A percentile compares a stretch with the other conserved stretches of the same genome.
phyloP scores from a whole-genome alignment of 2,797 vertebrate genomes.

The Lacerta agilis region DNA sequence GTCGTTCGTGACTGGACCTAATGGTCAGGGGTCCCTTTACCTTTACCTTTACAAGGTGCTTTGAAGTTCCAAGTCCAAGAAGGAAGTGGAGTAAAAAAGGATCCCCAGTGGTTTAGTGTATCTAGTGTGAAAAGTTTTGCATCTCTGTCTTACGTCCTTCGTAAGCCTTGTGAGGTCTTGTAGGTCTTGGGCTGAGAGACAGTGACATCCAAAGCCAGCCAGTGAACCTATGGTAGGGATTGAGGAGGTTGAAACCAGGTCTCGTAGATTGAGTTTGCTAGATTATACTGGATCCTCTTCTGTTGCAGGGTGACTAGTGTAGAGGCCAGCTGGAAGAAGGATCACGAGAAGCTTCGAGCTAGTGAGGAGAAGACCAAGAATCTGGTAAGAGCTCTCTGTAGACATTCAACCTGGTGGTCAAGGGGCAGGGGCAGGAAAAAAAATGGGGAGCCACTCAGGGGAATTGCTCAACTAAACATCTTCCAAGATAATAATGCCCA shows the following conservation, averaged over 20 bases:
- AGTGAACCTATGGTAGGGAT: neutral
- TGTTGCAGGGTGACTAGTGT: neutral
- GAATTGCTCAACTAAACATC: neutral
- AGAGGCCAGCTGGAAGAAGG: conserved; percentile 53
- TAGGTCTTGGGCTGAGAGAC: neutral
- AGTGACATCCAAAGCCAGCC: neutral
- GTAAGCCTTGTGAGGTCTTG: neutral
- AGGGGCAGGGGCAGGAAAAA: too few relatives aligned
- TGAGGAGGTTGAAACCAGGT: neutral
- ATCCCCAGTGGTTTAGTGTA: too few relatives aligned
- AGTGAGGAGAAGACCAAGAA: conserved; percentile 44
- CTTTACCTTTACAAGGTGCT: too few relatives aligned
- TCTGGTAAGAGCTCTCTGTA: conserved; percentile 34
- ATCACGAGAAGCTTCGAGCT: conserved; percentile 51
- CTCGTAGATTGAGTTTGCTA: neutral
- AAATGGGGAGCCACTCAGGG: neutral
- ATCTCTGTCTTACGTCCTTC: neutral
- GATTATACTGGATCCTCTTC: neutral
- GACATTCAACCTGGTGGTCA: neutral
- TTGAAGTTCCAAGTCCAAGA: too few relatives aligned
- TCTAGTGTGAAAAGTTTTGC: neutral
- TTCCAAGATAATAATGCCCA: too few relatives aligned
- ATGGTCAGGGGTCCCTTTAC: too few relatives aligned
- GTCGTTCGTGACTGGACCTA: too few relatives aligned
- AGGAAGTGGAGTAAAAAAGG: too few relatives aligned